Base-by-base conservation (phyloP, 1,140 invertebrate genomes). In the Penaeus indicus region DNA sequence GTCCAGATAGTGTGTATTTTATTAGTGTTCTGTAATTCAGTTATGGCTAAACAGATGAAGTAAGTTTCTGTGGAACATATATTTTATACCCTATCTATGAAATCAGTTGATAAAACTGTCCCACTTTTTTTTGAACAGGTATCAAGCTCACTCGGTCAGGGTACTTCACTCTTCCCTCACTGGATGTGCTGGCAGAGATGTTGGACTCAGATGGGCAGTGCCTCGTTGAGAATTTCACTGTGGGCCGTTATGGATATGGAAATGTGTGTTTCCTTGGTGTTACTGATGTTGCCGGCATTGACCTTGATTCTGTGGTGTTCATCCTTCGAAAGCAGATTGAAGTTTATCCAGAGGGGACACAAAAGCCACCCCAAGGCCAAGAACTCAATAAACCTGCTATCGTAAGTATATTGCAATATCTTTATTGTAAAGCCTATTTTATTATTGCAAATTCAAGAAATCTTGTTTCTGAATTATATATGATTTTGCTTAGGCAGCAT, bases 341-440 rank as follows among this genome's bases (percentile, higher is more conserved):
- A 61, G 94, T 96, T 1, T 96, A 96, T 92, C 95, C 95, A 16
- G 95, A 95, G 92, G 95, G 95, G 91, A 92, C 94, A 8, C 93
- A 93, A 21, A 96, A 96, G 91, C 96, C 98, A 22, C 94, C 96
- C 0, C 93, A 97, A 13, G 98, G 98, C 0, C 93, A 95, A 85
- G 98, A 97, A 0, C 93, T 99, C 8, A 99, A 99, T 93, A 94
- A 97, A 38, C 95, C 95, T 62, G 98, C 99, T 7, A 96, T 99
- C 92, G 96, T 95, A 25, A 90, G 91, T 90, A 27, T 90, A 42
- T 27, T 60, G 11, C 21, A 19, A 60, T 4, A 67, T 19, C 2
- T n/a, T 22, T 64, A 47, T 18, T 61, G 2, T 18, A 47, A 1
- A 61, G 79, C 27, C 21, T 27, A 1, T 60, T 13, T 5, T 63